phyloP scores from a whole-genome alignment of 1,140 invertebrate genomes.

The Manduca sexta region DNA sequence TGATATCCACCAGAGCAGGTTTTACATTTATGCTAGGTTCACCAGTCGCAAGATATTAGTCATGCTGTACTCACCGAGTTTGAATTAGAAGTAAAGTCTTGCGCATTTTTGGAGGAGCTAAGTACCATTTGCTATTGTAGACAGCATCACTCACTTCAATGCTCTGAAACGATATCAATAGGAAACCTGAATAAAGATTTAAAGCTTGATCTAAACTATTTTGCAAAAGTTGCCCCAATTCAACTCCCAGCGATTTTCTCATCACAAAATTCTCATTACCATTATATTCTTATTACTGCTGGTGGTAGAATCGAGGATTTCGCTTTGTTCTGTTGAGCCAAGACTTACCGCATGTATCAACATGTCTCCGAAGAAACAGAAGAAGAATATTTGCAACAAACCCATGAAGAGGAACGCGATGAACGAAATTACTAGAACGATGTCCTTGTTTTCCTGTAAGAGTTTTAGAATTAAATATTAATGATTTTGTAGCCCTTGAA shows the following conservation, averaged over 20 bases:
- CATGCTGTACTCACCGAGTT: slow-evolving; percentile 29
- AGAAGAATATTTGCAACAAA: slow-evolving; percentile 31
- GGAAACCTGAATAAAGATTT: no score
- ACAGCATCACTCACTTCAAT: slow-evolving; percentile 15
- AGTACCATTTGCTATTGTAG: slow-evolving; percentile 37
- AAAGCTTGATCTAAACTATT: no score
- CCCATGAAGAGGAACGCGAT: slow-evolving; percentile 26
- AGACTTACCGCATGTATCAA: slow-evolving; percentile 27
- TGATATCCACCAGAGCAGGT: no score
- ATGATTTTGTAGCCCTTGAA: no score
- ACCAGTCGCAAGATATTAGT: no score
- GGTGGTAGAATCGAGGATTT: no score
- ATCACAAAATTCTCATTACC: no score
- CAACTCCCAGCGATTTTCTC: no score
- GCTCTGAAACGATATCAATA: slow-evolving; percentile 20
- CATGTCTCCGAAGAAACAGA: slow-evolving; percentile 39
- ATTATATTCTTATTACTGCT: no score
- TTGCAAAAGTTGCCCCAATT: no score
- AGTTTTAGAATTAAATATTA: neutral
- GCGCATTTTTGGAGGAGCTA: slow-evolving; percentile 10
- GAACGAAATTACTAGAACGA: slow-evolving; percentile 18
- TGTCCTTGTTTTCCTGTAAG: slow-evolving; percentile 25
- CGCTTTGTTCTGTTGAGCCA: no score
- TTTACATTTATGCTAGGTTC: no score
- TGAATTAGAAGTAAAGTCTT: slow-evolving; percentile 30